Evolutionary conservation across 2,113 vertebrate genomes (phyloP).

Genomic region (Nasalis larvatus): DNA sequence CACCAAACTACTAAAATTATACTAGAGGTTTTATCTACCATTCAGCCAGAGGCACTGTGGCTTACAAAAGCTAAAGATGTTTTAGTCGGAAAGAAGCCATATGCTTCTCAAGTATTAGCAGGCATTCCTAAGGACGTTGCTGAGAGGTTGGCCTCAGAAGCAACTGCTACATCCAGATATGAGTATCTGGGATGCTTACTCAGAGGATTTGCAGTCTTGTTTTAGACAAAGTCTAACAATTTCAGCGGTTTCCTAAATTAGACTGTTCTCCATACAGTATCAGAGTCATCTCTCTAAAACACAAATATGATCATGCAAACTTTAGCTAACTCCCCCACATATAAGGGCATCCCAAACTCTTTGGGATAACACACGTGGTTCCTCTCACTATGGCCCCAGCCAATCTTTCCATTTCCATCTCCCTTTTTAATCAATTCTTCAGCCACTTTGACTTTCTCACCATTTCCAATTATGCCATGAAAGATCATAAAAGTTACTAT

Average conservation of each 20-base stretch:
- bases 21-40: neutral
- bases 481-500: neutral
- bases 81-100: neutral
- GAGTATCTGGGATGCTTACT: neutral
- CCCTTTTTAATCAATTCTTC: neutral
- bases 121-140: neutral
- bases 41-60: neutral
- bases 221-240: neutral
- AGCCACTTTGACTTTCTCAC: neutral
- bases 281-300: neutral
- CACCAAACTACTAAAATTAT: neutral
- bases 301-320: neutral
- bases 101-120: neutral
- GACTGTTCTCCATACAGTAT: neutral
- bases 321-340: neutral
- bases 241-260: neutral
- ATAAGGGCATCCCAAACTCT: neutral
- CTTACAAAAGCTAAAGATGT: neutral
- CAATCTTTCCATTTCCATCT: neutral
- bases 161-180: neutral
- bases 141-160: neutral
- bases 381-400: neutral
- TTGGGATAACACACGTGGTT: neutral
- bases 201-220: neutral
- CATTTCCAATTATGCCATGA: neutral